phyloP scores from a whole-genome alignment of 2,113 vertebrate species.

The Engystomops pustulosus region DNA sequence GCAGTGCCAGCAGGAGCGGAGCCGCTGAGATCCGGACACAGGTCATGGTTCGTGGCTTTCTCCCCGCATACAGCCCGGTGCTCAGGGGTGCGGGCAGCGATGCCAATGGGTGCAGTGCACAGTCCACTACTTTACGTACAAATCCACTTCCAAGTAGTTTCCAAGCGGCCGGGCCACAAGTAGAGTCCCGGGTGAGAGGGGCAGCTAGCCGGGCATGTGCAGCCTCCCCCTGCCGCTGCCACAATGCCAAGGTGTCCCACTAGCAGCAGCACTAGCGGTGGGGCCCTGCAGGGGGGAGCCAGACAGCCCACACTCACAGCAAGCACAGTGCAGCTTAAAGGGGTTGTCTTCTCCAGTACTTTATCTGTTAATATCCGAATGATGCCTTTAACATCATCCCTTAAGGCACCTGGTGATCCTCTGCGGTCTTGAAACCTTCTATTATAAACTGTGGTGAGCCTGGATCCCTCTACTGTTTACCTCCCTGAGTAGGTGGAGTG shows the following conservation, averaged over 20 bases:
- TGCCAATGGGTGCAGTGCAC: not conserved
- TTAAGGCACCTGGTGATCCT: too few species aligned
- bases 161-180: not conserved
- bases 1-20: conserved; percentile 61
- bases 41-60: conserved; percentile 64
- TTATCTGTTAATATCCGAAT: too few species aligned
- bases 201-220: conserved; percentile 28
- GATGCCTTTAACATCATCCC: too few species aligned
- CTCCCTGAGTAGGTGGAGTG: too few species aligned
- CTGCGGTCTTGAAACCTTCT: too few species aligned
- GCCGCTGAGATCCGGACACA: conserved; percentile 53
- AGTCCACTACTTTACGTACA: conserved; percentile 13
- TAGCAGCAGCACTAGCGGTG: not conserved
- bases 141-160: conserved; percentile 17
- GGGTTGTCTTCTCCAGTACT: too few species aligned
- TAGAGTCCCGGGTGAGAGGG: too few species aligned
- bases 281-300: conserved; percentile 8
- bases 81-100: not conserved
- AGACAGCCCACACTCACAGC: too few species aligned
- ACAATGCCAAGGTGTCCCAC: conserved; percentile 64
- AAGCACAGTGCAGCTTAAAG: too few species aligned
- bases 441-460: too few species aligned
- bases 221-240: conserved; percentile 53
- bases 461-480: too few species aligned
- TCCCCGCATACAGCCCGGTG: conserved; percentile 49